Base-by-base conservation (phyloP, 2,113 vertebrate species). In the Psephotus haematonotus region DNA sequence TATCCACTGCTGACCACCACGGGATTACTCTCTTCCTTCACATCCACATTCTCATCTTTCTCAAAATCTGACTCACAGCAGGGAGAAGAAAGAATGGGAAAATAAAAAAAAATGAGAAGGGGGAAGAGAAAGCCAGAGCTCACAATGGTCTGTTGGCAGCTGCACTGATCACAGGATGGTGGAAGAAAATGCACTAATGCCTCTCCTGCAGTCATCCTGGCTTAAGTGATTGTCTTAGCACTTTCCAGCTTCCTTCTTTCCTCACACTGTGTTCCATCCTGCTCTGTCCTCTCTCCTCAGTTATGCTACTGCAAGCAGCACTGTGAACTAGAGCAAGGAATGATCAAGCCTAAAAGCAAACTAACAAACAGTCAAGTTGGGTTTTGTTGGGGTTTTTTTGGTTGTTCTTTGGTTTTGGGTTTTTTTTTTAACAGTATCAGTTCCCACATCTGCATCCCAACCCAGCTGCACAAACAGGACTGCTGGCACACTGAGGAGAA, bases 1-100 rank as follows among this genome's bases (percentile, higher is more conserved):
- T 98, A 99, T 2, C 97, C 97, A 41, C 98, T 98, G 92, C 98
- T 98, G 49, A 98, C 96, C 11, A 90, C 85, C 0, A 96, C 97
- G 2, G 92, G 88, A 80, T 97, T 98, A 44, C 93, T 93, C 82
- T 86, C 97, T 91, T 78, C 93, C 92, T 68, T 97, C 97, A 97
- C 95, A 11, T 98, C 98, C 22, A 93, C 90, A 0, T 97, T 90
- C 96, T 53, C 97, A 94, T 49, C 96, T 87, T 78, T 98, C 97
- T 50, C 86, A 80, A 96, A 94, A 91, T 94, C 97, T 98, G 93
- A 84, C 90, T 92, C 93, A 77, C 31, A 75, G 70, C 11, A 1
- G 47, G 75, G 68, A 80, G 71, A 86, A 92, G 49, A 81, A 83
- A 90, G 60, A 87, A 90, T 9, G 35, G 63, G 8, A 68, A 84